Evolutionary conservation across 1,140 invertebrate genomes (phyloP).

Genomic region (Aphaenogaster rudis): DNA sequence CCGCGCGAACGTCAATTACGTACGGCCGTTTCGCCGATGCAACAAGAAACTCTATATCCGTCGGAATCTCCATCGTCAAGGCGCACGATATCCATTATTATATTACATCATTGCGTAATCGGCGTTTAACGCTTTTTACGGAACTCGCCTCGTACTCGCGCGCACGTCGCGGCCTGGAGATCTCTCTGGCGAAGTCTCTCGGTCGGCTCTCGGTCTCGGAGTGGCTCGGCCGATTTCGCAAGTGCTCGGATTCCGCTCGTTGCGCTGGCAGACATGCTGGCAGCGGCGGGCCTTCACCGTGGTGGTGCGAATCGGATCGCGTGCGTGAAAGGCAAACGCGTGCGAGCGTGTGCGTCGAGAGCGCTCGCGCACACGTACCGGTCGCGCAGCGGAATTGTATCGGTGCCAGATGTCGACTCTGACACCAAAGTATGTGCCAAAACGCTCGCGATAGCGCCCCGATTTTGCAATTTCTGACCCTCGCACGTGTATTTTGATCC

Average conservation of each 20-base stretch:
- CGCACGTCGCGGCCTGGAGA: background rate
- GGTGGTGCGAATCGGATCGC: conserved; percentile 51
- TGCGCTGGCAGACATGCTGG: conserved; percentile 74
- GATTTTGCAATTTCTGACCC: background rate
- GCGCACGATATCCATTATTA: conserved; percentile 72
- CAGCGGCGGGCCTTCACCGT: conserved; percentile 64
- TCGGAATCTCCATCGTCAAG: conserved; percentile 64
- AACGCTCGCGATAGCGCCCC: background rate
- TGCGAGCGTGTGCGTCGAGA: background rate
- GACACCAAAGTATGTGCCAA: background rate
- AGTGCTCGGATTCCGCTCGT: conserved; percentile 56
- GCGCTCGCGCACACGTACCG: no score
- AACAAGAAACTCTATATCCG: conserved; percentile 63
- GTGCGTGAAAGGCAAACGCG: conserved; percentile 59
- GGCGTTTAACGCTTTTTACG: conserved; percentile 71
- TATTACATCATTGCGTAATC: conserved; percentile 74
- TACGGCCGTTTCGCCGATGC: conserved; percentile 28
- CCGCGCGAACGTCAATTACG: conserved; percentile 57
- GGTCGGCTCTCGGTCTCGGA: conserved; percentile 43
- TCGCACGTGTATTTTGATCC: background rate
- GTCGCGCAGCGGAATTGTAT: background rate
- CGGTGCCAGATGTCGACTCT: conserved; percentile 8
- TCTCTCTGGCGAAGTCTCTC: conserved; percentile 29
- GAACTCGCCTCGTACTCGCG: conserved; percentile 45
- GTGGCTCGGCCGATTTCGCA: conserved; percentile 62